Percentiles rank a stretch among this genome's conserved stretches.
Evolutionary conservation across 2,888 invertebrate species (phyloP).

Genomic region (Willowsia nigromaculata): DNA sequence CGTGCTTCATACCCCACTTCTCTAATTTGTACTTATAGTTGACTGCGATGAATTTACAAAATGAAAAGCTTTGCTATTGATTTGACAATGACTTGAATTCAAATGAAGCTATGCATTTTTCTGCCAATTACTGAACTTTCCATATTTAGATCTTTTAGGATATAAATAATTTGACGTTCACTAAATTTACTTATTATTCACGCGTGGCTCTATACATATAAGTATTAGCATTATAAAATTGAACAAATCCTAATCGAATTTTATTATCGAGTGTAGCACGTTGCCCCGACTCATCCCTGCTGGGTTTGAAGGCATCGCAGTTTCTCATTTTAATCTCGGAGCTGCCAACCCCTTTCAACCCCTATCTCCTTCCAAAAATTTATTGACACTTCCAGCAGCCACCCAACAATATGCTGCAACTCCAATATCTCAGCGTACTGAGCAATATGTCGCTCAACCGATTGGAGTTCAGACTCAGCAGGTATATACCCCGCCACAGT

Average conservation of each 20-base stretch:
- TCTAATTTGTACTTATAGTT: conserved; percentile 35
- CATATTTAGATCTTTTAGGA: conserved; percentile 30
- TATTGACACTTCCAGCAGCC: conserved; percentile 2
- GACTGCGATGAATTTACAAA: conserved; percentile 17
- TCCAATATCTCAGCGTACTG: background rate
- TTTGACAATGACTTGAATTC: background rate
- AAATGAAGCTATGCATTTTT: conserved; percentile 22
- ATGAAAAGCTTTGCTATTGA: background rate
- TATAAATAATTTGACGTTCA: conserved; percentile 32
- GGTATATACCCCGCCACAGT: conserved; percentile 34
- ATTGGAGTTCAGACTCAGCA: conserved; percentile 35
- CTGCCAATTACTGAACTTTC: conserved; percentile 41
- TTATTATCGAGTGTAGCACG: conserved; percentile 45
- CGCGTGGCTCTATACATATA: background rate
- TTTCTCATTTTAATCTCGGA: conserved; percentile 71
- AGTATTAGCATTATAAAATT: background rate
- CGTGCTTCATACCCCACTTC: background rate
- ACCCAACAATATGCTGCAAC: background rate
- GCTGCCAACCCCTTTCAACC: conserved; percentile 56
- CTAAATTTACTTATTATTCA: conserved; percentile 1
- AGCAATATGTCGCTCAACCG: conserved; percentile 28
- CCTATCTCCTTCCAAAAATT: background rate
- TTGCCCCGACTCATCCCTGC: conserved; percentile 77
- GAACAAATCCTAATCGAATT: background rate
- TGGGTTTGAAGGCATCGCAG: conserved; percentile 75